Conservation (phyloP, 2,113 vertebrate species). For the Albula glossodonta region DNA sequence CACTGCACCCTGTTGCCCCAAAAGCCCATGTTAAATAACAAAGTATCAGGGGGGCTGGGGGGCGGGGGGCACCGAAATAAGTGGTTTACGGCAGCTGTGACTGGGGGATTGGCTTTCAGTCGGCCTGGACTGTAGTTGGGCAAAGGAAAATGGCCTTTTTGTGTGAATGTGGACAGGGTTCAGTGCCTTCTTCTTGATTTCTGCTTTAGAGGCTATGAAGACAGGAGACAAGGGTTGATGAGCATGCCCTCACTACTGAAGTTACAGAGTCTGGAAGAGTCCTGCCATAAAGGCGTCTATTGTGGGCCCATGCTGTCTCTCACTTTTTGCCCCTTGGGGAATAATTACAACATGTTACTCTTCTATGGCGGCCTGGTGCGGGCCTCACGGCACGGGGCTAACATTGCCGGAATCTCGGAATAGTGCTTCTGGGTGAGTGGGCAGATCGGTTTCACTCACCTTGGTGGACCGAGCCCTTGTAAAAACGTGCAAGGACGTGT, state of each 20-base stretch:
- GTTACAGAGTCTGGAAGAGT: slow-evolving; percentile 24
- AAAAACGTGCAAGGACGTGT: slow-evolving; percentile 64
- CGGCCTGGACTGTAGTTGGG: neutral
- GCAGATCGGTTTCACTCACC: slow-evolving; percentile 69
- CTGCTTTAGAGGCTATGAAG: slow-evolving; percentile 9
- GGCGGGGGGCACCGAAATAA: neutral
- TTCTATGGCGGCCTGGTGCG: neutral
- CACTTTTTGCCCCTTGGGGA: slow-evolving; percentile 24
- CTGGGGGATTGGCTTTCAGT: neutral
- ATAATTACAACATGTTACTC: slow-evolving; percentile 31
- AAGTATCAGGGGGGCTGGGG: neutral
- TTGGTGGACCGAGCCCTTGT: slow-evolving; percentile 63
- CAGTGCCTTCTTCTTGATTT: slow-evolving; percentile 24
- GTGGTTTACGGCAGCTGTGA: neutral
- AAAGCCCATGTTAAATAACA: slow-evolving; percentile 3
- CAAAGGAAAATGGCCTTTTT: neutral
- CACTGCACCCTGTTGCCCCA: neutral
- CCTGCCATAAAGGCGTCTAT: slow-evolving; percentile 21
- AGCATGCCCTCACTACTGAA: slow-evolving; percentile 19
- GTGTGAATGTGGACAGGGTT: slow-evolving; percentile 17
- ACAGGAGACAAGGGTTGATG: slow-evolving; percentile 27
- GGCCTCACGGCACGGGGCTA: slow-evolving; percentile 17
- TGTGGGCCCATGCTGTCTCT: slow-evolving; percentile 23
- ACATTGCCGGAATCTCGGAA: slow-evolving; percentile 42
- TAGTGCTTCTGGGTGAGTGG: slow-evolving; percentile 57